phyloP scores from a whole-genome alignment of 64 coral and sea anemone genomes.

The Anthopleura sola region DNA sequence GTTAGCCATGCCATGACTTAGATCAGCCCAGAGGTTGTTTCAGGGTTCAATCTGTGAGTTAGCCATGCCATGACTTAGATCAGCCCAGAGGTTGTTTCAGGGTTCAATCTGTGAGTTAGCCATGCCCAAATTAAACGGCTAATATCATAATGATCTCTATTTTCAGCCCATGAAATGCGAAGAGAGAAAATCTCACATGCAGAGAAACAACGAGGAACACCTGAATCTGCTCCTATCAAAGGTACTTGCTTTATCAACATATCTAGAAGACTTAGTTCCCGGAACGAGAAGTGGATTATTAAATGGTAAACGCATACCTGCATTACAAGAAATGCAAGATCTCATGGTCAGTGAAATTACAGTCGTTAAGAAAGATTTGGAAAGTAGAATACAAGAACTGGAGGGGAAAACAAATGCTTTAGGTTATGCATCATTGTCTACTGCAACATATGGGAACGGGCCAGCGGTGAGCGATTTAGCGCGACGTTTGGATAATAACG shows the following conservation, averaged over 20 bases:
- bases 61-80: no score
- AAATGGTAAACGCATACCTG: background rate
- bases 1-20: no score
- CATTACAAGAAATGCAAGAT: background rate
- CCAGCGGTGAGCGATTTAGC: background rate
- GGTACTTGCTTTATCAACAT: background rate
- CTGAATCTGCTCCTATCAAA: background rate
- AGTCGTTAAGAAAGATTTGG: background rate
- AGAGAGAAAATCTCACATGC: background rate
- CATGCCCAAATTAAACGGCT: no score
- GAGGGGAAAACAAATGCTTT: no score
- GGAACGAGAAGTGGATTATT: background rate
- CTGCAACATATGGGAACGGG: background rate
- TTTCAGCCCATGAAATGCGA: background rate
- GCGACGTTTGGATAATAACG: constrained; percentile 18
- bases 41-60: no score
- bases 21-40: no score
- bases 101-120: no score
- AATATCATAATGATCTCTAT: background rate
- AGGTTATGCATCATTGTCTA: background rate
- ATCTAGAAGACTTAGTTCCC: background rate
- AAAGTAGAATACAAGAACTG: background rate
- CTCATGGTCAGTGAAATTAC: background rate
- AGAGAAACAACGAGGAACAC: background rate
- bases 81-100: no score